phyloP scores from a whole-genome alignment of 2,797 vertebrate species.

The Xenopus petersii region DNA sequence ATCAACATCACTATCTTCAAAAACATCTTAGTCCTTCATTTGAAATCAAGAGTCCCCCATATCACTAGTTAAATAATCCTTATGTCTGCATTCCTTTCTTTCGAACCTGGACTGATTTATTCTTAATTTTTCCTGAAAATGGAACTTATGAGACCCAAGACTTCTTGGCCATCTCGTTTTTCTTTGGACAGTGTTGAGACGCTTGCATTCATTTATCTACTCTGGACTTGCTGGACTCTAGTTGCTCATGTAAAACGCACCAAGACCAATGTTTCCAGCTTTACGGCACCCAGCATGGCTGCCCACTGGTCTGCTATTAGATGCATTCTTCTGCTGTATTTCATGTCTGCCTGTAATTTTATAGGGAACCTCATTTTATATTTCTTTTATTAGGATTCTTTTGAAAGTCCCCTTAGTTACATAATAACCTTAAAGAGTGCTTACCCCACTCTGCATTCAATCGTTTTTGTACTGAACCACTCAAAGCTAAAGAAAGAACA shows the following conservation, averaged over 20 bases:
- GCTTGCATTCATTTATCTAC: background rate
- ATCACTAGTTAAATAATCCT: background rate
- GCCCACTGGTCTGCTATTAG: background rate
- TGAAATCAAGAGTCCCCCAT: conserved; percentile 13
- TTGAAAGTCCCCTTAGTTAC: background rate
- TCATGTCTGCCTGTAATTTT: background rate
- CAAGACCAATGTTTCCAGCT: background rate
- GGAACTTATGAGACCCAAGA: background rate
- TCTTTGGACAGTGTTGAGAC: background rate
- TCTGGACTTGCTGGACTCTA: background rate
- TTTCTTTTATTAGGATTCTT: background rate
- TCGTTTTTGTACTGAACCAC: background rate
- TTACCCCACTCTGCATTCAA: background rate
- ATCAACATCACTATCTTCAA: conserved; percentile 18
- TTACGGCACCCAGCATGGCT: background rate
- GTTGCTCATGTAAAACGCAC: background rate
- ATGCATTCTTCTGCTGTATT: background rate
- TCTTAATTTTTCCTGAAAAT: background rate
- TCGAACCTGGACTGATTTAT: background rate
- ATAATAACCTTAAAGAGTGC: background rate
- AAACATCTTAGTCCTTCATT: conserved; percentile 2
- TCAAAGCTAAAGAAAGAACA: background rate
- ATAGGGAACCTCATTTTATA: background rate
- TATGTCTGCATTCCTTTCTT: background rate
- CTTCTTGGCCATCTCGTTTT: no score